Evolutionary conservation across 2,888 invertebrate species (phyloP).

Genomic region (Drosophila vallismaia): DNA sequence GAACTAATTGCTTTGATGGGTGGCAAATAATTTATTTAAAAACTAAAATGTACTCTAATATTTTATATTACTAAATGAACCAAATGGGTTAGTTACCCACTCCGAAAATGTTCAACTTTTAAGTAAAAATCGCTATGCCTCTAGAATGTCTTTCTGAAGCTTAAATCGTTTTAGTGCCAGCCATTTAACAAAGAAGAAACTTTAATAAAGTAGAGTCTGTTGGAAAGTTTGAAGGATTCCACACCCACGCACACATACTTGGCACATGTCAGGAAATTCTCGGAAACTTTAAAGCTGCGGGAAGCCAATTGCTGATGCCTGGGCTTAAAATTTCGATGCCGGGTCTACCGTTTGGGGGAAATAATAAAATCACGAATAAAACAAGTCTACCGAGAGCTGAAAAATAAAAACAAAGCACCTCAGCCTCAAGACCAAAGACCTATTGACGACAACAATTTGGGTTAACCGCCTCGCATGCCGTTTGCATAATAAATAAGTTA

Average conservation of each 20-base stretch:
- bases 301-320: constrained; percentile 22
- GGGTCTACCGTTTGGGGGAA: constrained; percentile 31
- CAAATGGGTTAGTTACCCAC: neutral
- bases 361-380: constrained; percentile 64
- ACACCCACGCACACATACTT: constrained; percentile 11
- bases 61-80: constrained; percentile 18
- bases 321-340: constrained; percentile 35
- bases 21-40: constrained; percentile 43
- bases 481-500: constrained; percentile 73
- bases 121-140: neutral
- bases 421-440: constrained; percentile 49
- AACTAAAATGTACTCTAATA: constrained; percentile 25
- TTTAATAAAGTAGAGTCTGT: constrained; percentile 28
- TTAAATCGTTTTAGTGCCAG: constrained; percentile 9
- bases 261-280: constrained; percentile 26
- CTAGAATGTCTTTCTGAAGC: neutral
- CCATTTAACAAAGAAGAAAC: constrained; percentile 5
- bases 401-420: constrained; percentile 51
- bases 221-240: constrained; percentile 27
- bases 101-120: neutral
- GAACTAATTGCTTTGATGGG: constrained; percentile 49
- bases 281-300: constrained; percentile 29
- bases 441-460: constrained; percentile 74
- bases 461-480: constrained; percentile 74
- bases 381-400: constrained; percentile 42